Evolutionary conservation across 2,113 vertebrate genomes (phyloP), one percentile per base, ranked within the genome.

Genomic region (Scortum barcoo): DNA sequence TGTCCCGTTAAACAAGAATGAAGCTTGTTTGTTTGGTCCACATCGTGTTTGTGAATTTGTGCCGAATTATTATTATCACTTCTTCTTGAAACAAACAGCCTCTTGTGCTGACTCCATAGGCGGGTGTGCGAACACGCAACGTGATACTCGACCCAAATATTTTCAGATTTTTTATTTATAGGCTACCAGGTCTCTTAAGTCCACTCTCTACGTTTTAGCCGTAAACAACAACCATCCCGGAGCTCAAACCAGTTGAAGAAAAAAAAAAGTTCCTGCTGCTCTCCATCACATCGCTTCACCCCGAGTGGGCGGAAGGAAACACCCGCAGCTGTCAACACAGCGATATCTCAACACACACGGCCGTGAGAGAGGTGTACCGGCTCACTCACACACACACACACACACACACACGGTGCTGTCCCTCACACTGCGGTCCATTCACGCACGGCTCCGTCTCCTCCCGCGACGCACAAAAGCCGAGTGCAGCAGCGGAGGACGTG

Each of bases 361-460:
- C 2, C 17, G 56, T 6, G 40, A 2, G 2, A 40, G 26, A 44
- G 40, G 48, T 30, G 40, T 7, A 7, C 20, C 56, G 17, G 48
- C 8, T 17, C 22, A 10, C 3, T 6, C 20, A 12, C 5, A 60
- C 65, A n/a, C n/a, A n/a, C n/a, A n/a, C n/a, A n/a, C n/a, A n/a
- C 8, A 22, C 22, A 10, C 3, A 9, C 20, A 12, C 5, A 60
- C 65, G 16, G 60, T 51, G 7, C 10, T 7, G 1, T 19, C 9
- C n/a, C 10, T 26, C 44, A 60, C 75, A 78, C 76, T 78, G 68
- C 14, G 67, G 44, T 69, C 78, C 58, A 63, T 84, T 90, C 81
- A 82, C 56, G 40, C 60, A 19, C 44, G 4, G 50, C 75, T 46
- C 56, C 83, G 26, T 24, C 72, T 56, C 82, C 75, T 68, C 60